These are phyloP conservation scores for Haliclona indistincta DNA, from an alignment of 37 sponge, comb jelly and placozoan genomes.

Conservation along the genomic window DNA sequence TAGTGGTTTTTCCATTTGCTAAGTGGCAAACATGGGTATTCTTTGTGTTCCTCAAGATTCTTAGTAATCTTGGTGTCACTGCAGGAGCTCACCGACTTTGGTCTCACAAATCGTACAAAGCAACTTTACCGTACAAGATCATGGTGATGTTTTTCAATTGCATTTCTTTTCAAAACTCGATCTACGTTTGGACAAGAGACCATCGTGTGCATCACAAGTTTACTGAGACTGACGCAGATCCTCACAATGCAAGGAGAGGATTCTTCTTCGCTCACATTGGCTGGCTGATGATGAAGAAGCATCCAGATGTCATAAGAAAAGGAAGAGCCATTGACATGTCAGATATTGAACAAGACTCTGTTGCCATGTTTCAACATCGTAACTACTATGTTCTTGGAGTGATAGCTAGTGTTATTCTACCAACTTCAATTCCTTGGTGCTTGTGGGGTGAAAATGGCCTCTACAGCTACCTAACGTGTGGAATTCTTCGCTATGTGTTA, in stretches of 20 bases:
- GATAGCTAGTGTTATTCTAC: conserved; percentile 66
- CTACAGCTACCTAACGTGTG: conserved; percentile 44
- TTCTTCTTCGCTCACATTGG: conserved; percentile 99
- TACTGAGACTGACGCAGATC: conserved; percentile 95
- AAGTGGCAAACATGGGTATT: conserved; percentile 53
- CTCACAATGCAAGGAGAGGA: conserved; percentile 95
- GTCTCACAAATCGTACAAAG: conserved; percentile 95
- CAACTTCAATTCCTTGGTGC: conserved; percentile 68
- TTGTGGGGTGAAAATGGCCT: conserved; percentile 70
- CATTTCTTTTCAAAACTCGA: conserved; percentile 81
- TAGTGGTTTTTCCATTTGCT: conserved; percentile 22
- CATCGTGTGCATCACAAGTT: conserved; percentile 98
- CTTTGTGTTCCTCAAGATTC: conserved; percentile 51
- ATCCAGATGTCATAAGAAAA: conserved; percentile 89
- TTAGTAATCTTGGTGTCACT: conserved; percentile 92
- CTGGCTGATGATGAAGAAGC: conserved; percentile 95
- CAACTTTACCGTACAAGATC: conserved; percentile 55
- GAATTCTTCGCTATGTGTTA: conserved; percentile 74
- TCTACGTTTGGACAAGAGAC: conserved; percentile 92
- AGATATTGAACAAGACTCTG: conserved; percentile 80
- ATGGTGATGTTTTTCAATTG: conserved; percentile 88
- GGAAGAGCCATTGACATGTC: conserved; percentile 81
- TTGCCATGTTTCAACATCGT: conserved; percentile 84
- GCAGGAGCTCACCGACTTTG: conserved; percentile 97
- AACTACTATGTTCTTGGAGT: conserved; percentile 70